Percentiles rank a stretch among this genome's conserved stretches.
Evolutionary conservation across 2,888 invertebrate genomes (phyloP).

Genomic region (Parapristionchus giblindavisi): DNA sequence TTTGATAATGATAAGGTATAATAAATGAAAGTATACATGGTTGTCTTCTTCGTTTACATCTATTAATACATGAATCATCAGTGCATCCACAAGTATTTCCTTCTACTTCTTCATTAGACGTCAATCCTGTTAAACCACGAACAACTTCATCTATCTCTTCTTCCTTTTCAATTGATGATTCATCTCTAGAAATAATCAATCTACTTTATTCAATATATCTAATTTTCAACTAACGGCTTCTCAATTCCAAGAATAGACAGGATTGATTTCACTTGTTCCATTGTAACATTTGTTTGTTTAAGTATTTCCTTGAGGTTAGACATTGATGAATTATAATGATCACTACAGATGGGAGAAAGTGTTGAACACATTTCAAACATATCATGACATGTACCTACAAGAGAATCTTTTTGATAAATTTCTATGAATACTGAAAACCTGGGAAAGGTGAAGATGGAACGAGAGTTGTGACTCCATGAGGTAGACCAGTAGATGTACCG

Average conservation of each 20-base stretch:
- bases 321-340: conserved; percentile 13
- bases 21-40: too few relatives aligned
- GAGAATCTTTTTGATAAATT: too few relatives aligned
- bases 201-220: not conserved
- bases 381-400: conserved; percentile 19
- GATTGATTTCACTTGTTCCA: conserved; percentile 10
- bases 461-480: too few relatives aligned
- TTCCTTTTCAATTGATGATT: conserved; percentile 22
- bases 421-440: too few relatives aligned
- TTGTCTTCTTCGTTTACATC: conserved; percentile 7
- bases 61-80: conserved; percentile 25
- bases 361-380: conserved; percentile 21
- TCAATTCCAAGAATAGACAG: conserved; percentile 9
- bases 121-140: conserved; percentile 16
- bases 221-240: not conserved
- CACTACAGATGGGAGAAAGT: conserved; percentile 20
- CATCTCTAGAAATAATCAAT: too few relatives aligned
- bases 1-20: too few relatives aligned
- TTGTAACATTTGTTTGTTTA: conserved; percentile 7
- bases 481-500: too few relatives aligned
- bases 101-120: not conserved
- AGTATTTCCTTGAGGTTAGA: conserved; percentile 25
- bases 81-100: conserved; percentile 28
- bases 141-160: conserved; percentile 31
- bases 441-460: too few relatives aligned